Evolutionary conservation across 2,113 vertebrate genomes (phyloP), one percentile per base, ranked within the genome.

Genomic region (Polypterus senegalus): DNA sequence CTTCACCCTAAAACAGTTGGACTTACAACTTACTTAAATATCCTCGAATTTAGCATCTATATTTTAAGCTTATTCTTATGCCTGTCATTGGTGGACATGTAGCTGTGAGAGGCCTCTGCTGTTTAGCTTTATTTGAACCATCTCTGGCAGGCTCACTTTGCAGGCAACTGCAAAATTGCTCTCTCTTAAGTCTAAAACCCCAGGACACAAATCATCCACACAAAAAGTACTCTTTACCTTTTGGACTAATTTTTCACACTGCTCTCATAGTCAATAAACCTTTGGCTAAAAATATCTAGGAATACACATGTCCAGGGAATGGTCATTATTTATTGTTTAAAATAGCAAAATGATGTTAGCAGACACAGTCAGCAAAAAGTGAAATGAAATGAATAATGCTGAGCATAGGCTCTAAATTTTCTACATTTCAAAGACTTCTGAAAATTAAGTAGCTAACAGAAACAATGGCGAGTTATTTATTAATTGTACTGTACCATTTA

Each of bases 251-350:
- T 4, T 58, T 63, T 68, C 76, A 74, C 67, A 63, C 73, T 70
- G 68, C 71, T 43, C 2, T 59, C 47, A 66, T 70, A 6, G 69
- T 46, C 69, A 80, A 79, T 68, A 75, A 60, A 56, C 61, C 5
- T 51, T 3, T 60, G 63, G 67, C n/a, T 61, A 67, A 61, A 44
- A 62, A 67, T 57, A 43, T 53, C 61, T 57, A 9, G 55, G 69
- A 69, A 70, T 71, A 67, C 71, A 70, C 46, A 51, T 62, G 61
- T 63, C 71, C 66, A 70, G 66, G 75, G 80, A 85, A 79, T 72
- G 66, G 61, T 73, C 72, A 72, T 73, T 73, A 76, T 79, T 79
- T 78, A 77, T 69, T 77, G 75, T 79, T 77, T 76, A 77, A 77
- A 65, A 74, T 81, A 73, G 70, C 78, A 64, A 63, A 63, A 61